Evolutionary conservation across 1,140 invertebrate genomes (phyloP).

Genomic region (Belonocnema kinseyi): DNA sequence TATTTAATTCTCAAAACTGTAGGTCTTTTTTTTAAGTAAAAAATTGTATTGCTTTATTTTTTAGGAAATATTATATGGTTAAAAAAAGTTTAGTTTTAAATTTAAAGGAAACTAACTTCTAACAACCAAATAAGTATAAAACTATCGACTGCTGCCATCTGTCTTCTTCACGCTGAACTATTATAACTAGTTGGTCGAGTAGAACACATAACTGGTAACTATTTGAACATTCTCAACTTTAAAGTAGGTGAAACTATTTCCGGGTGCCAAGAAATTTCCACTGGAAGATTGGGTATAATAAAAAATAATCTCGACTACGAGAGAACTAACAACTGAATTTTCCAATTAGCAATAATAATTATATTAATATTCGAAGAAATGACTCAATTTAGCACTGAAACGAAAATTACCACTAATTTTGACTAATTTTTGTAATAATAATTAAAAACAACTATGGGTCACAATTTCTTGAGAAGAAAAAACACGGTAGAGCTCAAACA

Average conservation of each 20-base stretch:
- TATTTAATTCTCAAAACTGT: neutral
- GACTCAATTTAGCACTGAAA: too few species aligned
- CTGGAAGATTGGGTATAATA: neutral
- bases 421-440: too few species aligned
- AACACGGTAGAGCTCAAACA: too few species aligned
- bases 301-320: too few species aligned
- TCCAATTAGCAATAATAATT: too few species aligned
- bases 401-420: too few species aligned
- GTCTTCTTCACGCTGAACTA: neutral
- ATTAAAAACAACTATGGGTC: too few species aligned
- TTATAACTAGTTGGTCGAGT: slow-evolving; percentile 1
- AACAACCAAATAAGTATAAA: neutral
- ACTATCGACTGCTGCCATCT: slow-evolving; percentile 15
- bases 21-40: neutral
- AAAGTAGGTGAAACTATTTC: neutral
- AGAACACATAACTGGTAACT: neutral
- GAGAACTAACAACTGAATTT: too few species aligned
- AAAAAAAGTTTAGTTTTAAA: too few species aligned
- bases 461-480: too few species aligned
- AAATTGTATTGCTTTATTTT: neutral
- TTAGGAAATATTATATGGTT: neutral
- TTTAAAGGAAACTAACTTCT: too few species aligned
- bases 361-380: too few species aligned
- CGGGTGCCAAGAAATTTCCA: neutral
- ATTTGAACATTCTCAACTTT: slow-evolving; percentile 14